phyloP scores from a whole-genome alignment of 2,888 invertebrate genomes.

The Myopa testacea region DNA sequence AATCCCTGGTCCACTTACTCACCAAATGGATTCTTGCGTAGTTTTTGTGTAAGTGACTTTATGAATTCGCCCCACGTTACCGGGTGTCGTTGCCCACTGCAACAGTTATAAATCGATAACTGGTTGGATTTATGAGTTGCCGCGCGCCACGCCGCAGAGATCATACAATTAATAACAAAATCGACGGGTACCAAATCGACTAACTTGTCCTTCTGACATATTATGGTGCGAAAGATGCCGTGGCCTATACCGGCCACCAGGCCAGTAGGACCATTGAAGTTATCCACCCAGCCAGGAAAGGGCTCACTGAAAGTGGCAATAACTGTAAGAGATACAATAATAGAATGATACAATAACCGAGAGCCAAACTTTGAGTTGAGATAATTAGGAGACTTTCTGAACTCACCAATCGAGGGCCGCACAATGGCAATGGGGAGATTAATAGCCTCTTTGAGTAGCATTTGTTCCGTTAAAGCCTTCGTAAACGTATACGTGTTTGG shows the following conservation, averaged over 20 bases:
- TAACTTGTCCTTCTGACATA: conserved; percentile 82
- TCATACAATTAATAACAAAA: conserved; percentile 93
- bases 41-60: conserved; percentile 82
- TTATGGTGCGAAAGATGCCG: conserved; percentile 86
- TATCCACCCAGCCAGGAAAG: conserved; percentile 95
- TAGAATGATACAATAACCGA: background rate
- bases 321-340: conserved; percentile 68
- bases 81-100: conserved; percentile 92
- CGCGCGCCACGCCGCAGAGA: conserved; percentile 91
- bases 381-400: too few species aligned
- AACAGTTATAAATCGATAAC: conserved; percentile 93
- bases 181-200: conserved; percentile 92
- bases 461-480: conserved; percentile 93
- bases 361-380: too few species aligned
- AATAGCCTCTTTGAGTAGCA: conserved; percentile 84
- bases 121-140: conserved; percentile 75
- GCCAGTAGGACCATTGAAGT: conserved; percentile 93
- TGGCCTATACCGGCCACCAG: conserved; percentile 84
- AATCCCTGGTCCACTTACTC: conserved; percentile 55
- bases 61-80: conserved; percentile 94
- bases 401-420: conserved; percentile 89
- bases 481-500: conserved; percentile 99
- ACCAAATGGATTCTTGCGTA: conserved; percentile 89
- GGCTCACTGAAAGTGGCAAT: conserved; percentile 83
- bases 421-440: conserved; percentile 93